Percentiles rank a stretch among this genome's conserved stretches.
Conservation (phyloP, 1,140 invertebrate species). For the Gryllus bimaculatus region DNA sequence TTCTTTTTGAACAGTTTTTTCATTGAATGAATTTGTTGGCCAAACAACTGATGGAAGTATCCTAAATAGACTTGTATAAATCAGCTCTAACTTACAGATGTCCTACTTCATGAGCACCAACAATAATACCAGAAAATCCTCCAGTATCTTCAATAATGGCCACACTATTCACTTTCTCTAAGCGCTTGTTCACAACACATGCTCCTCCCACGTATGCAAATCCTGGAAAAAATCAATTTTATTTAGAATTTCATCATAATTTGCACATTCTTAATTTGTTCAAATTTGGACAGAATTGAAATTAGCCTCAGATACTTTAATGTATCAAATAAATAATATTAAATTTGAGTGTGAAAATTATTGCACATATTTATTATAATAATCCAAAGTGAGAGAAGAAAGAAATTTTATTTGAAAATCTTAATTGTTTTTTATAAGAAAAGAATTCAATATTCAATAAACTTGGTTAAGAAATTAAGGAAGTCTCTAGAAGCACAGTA, state of each 20-base stretch:
- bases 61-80: neutral
- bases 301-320: neutral
- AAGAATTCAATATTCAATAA: too few species aligned
- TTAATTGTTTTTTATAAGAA: too few species aligned
- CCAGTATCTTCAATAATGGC: constrained; percentile 94
- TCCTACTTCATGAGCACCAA: constrained; percentile 91
- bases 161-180: constrained; percentile 93
- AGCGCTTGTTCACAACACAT: constrained; percentile 87
- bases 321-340: neutral
- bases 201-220: constrained; percentile 94
- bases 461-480: too few species aligned
- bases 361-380: too few species aligned
- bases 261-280: neutral
- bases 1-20: too few species aligned
- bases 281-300: neutral
- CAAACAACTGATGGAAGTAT: too few species aligned
- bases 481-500: too few species aligned
- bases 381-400: too few species aligned
- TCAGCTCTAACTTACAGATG: constrained; percentile 71
- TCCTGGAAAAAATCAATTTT: constrained; percentile 43
- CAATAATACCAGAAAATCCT: constrained; percentile 91
- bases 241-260: too few species aligned
- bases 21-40: too few species aligned
- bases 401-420: neutral
- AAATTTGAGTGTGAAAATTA: neutral